These are phyloP conservation scores for Ceratosolen fusciceps DNA, from an alignment of 1,140 invertebrate species.

Conservation along the genomic window DNA sequence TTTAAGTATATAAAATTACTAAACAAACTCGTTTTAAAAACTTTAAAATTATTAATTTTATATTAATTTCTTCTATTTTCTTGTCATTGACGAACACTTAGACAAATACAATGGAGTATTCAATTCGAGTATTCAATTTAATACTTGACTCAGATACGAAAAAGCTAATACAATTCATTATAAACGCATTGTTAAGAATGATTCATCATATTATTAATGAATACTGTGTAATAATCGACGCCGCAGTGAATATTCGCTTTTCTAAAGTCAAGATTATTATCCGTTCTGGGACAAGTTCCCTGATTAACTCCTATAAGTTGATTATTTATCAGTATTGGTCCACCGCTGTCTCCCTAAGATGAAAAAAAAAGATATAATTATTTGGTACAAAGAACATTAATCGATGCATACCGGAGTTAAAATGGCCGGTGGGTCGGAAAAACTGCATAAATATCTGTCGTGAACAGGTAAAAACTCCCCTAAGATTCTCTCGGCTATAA, in stretches of 20 bases:
- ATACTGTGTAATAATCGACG: neutral
- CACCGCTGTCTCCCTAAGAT: slow-evolving; percentile 1
- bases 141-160: too few species aligned
- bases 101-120: too few species aligned
- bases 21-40: too few species aligned
- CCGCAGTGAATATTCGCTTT: neutral
- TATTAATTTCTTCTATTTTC: too few species aligned
- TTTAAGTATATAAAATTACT: too few species aligned
- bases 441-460: neutral
- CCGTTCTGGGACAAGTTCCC: neutral
- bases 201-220: neutral
- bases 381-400: neutral
- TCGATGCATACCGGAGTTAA: neutral
- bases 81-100: too few species aligned
- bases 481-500: neutral
- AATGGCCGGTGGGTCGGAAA: neutral
- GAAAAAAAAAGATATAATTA: too few species aligned
- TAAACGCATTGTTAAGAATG: too few species aligned
- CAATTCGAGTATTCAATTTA: too few species aligned
- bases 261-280: neutral
- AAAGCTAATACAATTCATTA: too few species aligned
- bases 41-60: too few species aligned
- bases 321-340: neutral
- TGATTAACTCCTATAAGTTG: neutral
- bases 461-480: neutral